Evolutionary conservation across 2,888 invertebrate species (phyloP), one percentile per base, ranked within the genome.

Genomic region (Cheilosia vulpina): DNA sequence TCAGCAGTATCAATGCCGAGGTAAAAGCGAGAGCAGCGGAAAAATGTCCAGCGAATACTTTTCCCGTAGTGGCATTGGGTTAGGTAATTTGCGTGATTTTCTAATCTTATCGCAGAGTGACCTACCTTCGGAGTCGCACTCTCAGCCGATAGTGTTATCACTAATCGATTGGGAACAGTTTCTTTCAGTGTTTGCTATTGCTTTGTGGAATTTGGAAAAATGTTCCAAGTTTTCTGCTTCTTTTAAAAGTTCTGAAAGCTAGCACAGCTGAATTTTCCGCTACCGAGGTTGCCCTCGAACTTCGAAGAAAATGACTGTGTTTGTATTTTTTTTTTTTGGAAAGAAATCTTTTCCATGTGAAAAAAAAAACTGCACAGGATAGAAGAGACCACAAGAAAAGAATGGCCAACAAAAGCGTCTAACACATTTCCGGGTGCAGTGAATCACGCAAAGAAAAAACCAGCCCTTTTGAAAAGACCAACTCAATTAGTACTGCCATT

Each of bases 381-480:
- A 15, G 6, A 17, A 15, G 27, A 11, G 21, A 58, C 31, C 41
- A 62, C 24, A 52, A 9, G 60, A 43, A 53, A 45, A 24, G 55
- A 57, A 47, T 43, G 34, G n/a, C 50, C 41, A 68, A 84, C 79
- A 84, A 84, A 80, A 65, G 80, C 65, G 84, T 80, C 75, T 75
- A 60, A 66, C 58, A 84, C 65, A 80, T 84, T 84, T 84, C 84
- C 84, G 84, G 84, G 79, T 84, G 84, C 75, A 75, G 38, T 65
- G 50, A 55, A 76, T 45, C 60, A 65, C 55, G 27, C 50, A 50
- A 24, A 53, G 7, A 31, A 31, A 9, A 31, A 31, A 31, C 2
- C 60, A 55, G 55, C 50, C 57, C 57, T 63, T 69, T 62, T 21
- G 5, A 52, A 43, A 45, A 38, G 24, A 27, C 62, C 52, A 60